Evolutionary conservation across 2,888 invertebrate genomes (phyloP), one percentile per base, ranked within the genome.

Genomic region (Cataglyphis rosenhaueri): DNA sequence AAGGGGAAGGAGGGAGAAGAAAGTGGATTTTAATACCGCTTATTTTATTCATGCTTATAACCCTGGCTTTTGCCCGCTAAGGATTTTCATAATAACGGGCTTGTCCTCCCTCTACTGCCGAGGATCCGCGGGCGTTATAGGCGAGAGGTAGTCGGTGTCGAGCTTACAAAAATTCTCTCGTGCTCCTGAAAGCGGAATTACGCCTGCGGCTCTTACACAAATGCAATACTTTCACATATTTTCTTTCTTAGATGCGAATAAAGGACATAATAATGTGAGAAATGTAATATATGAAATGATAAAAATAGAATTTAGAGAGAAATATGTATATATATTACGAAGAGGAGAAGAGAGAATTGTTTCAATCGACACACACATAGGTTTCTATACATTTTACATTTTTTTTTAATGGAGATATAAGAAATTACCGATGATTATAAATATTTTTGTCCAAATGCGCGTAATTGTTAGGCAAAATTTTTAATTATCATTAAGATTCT

Each of bases 11-110:
- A 62, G 75, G 52, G 79, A 74, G 79, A 85, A 84, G 87, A 86
- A 90, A 86, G 91, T 86, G 88, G 89, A 89, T 89, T 88, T 91
- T 91, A 91, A 91, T 91, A 91, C 91, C 91, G 91, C 91, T 90
- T 91, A 90, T 91, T 79, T 91, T 91, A 91, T 91, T 90, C 91
- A 90, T 90, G 84, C 89, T 87, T 87, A 91, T 86, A 85, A 86
- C 84, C 79, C 81, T 52, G 82, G 88, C 87, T 91, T 84, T 91
- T 85, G 88, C 76, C 61, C 81, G 82, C 73, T 85, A 64, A 87
- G 84, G 88, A 90, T 90, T 90, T 91, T 89, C 88, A 85, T 90
- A 89, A 88, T 88, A 89, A 89, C 86, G 87, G 89, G 83, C 83
- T 89, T 84, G 86, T 81, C 70, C 83, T 79, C 64, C 81, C 48